phyloP scores from a whole-genome alignment of 2,113 vertebrate genomes.

The Empidonax alnorum region DNA sequence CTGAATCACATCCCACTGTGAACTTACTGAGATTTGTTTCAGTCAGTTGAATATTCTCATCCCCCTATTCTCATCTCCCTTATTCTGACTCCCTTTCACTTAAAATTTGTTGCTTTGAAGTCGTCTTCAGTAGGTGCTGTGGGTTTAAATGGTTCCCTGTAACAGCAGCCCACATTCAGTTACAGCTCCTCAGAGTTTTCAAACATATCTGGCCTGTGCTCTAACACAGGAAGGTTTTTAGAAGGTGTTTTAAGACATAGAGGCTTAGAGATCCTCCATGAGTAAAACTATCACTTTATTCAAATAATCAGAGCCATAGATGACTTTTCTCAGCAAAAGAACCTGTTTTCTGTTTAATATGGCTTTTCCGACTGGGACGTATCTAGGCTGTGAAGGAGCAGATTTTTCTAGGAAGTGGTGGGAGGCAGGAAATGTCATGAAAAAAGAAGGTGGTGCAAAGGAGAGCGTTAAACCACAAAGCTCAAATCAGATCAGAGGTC shows the following conservation, averaged over 20 bases:
- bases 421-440: slow-evolving; percentile 34
- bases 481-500: background rate
- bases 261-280: background rate
- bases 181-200: background rate
- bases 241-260: background rate
- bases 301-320: background rate
- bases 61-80: background rate
- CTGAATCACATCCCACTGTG: background rate
- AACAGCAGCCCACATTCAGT: background rate
- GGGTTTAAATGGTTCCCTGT: background rate
- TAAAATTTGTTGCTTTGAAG: background rate
- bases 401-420: slow-evolving; percentile 41
- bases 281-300: background rate
- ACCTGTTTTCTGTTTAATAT: slow-evolving; percentile 2
- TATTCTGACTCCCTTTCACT: background rate
- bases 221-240: background rate
- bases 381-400: background rate
- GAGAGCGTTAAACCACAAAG: background rate
- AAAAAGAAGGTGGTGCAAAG: background rate
- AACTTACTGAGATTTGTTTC: background rate
- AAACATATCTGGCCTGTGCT: background rate
- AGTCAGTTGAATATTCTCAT: background rate
- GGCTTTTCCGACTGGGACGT: background rate
- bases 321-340: background rate
- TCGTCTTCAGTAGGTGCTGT: background rate